These are phyloP conservation scores for Poeciliopsis gracilis DNA, from an alignment of 2,797 vertebrate species.

Conservation along the genomic window DNA sequence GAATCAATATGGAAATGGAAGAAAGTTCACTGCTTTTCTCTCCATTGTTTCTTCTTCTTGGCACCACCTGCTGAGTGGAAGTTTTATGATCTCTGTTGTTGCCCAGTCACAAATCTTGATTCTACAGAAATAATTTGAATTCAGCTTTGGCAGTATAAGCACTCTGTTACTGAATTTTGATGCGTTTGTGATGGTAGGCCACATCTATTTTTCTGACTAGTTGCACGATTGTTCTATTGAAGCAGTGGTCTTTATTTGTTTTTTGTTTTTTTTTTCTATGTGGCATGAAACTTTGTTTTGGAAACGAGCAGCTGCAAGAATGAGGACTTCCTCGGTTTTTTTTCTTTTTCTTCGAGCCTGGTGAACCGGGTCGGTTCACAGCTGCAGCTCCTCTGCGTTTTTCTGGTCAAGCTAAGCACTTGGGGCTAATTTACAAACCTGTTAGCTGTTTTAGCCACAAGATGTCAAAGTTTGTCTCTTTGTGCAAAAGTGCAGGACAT, in stretches of 20 bases:
- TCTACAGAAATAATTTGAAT: not conserved
- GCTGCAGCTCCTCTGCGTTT: not conserved
- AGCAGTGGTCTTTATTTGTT: not conserved
- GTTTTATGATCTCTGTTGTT: not conserved
- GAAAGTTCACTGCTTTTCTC: not conserved
- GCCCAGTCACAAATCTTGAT: not conserved
- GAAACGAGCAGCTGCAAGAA: not conserved
- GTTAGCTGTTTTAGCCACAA: not conserved
- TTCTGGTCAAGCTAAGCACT: not conserved
- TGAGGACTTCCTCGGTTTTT: not conserved
- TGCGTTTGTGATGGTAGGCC: not conserved
- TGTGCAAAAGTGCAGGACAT: conserved; percentile 13
- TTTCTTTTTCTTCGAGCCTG: not conserved
- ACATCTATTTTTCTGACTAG: not conserved
- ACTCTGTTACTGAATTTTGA: not conserved
- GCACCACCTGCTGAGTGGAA: not conserved
- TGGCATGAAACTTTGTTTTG: not conserved
- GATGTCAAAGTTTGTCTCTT: not conserved
- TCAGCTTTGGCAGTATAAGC: not conserved
- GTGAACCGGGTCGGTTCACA: not conserved
- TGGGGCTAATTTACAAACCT: not conserved
- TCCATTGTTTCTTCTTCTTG: not conserved
- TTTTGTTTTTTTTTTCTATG: not conserved
- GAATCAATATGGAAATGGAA: not conserved
- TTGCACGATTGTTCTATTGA: not conserved